These are phyloP conservation scores for Drosophila triauraria DNA, from an alignment of 1,140 invertebrate genomes.

Conservation along the genomic window DNA sequence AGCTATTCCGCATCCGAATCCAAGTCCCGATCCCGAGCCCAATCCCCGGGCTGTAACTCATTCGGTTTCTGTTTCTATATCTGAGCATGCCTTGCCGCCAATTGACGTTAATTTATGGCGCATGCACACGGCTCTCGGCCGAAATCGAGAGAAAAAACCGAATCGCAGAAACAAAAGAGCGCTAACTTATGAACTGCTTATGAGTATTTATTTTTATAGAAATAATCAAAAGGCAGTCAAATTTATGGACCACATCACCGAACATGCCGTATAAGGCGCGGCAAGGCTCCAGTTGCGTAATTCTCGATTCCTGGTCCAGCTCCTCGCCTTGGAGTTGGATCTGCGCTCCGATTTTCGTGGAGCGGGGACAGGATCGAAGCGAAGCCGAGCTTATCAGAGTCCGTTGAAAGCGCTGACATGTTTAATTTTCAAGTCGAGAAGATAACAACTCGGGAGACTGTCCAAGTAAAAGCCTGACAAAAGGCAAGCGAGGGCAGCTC, in stretches of 20 bases:
- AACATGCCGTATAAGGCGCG: conserved; percentile 43
- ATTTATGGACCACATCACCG: conserved; percentile 67
- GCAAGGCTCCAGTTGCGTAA: conserved; percentile 51
- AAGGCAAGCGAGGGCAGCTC: conserved; percentile 33
- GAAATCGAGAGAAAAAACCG: conserved; percentile 31
- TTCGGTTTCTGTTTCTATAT: conserved; percentile 33
- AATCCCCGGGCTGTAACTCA: conserved; percentile 15
- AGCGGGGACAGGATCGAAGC: neutral
- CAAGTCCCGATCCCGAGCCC: conserved; percentile 9
- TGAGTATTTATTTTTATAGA: conserved; percentile 81
- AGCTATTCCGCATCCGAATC: conserved; percentile 25
- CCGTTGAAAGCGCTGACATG: conserved; percentile 75
- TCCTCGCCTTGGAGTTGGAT: neutral
- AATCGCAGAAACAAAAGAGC: conserved; percentile 56
- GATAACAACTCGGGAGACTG: conserved; percentile 55
- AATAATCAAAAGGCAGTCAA: conserved; percentile 76
- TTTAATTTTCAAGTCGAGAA: conserved; percentile 69
- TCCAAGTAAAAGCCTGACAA: conserved; percentile 31
- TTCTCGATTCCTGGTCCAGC: conserved; percentile 5
- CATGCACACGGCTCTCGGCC: conserved; percentile 56
- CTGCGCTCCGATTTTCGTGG: neutral
- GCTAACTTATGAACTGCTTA: conserved; percentile 78
- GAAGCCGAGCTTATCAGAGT: conserved; percentile 50
- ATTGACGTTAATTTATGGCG: conserved; percentile 83
- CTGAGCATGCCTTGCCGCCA: conserved; percentile 52